These are phyloP conservation scores for Anseranas semipalmata DNA, from an alignment of 2,113 vertebrate species.

Conservation along the genomic window DNA sequence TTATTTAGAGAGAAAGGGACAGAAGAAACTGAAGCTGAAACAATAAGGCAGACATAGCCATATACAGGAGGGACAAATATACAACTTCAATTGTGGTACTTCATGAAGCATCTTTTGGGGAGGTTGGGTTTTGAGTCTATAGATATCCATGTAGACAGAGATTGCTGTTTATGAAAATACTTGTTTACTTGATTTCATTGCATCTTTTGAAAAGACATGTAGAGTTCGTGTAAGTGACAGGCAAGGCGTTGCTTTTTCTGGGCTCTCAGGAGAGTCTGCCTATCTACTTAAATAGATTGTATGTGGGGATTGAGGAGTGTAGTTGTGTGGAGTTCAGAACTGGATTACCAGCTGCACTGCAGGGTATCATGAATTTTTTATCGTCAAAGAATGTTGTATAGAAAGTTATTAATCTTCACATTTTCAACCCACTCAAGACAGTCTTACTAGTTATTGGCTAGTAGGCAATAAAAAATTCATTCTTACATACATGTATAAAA, in stretches of 20 bases:
- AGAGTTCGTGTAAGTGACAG: not conserved
- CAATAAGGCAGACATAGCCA: not conserved
- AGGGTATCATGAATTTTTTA: not conserved
- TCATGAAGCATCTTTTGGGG: not conserved
- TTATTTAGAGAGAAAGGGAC: not conserved
- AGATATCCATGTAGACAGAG: not conserved
- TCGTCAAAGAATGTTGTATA: not conserved
- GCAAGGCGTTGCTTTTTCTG: not conserved
- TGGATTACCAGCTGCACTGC: not conserved
- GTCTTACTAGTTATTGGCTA: not conserved
- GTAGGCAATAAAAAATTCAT: not conserved
- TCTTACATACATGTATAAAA: not conserved
- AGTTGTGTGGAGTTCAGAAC: not conserved
- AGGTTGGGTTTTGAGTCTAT: accelerated
- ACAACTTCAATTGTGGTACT: not conserved
- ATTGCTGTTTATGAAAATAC: not conserved
- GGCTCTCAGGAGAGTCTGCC: not conserved
- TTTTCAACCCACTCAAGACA: not conserved
- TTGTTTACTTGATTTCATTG: not conserved
- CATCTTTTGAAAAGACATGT: not conserved
- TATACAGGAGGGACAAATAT: not conserved
- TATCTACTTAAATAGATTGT: not conserved
- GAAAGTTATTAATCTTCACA: not conserved
- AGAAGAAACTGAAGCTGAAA: not conserved
- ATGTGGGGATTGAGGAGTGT: not conserved